A percentile compares a stretch with the other conserved stretches of the same genome.
These are phyloP conservation scores for Aleiodes testaceus DNA, from an alignment of 2,888 invertebrate genomes.

Conservation along the genomic window DNA sequence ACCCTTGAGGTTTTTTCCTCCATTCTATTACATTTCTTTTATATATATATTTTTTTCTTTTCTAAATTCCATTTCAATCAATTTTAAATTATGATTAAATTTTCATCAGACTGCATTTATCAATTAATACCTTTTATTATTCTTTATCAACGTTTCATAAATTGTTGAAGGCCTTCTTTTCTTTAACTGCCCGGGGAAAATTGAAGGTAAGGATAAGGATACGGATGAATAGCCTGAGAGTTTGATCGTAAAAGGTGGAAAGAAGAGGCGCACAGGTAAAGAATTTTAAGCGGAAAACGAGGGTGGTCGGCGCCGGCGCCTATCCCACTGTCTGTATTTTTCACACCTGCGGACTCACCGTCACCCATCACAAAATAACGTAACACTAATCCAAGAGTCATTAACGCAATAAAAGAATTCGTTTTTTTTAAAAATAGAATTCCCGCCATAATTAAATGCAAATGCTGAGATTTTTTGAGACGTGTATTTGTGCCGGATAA, in stretches of 20 bases:
- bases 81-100: neutral
- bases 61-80: neutral
- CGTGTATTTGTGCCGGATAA: too few relatives aligned
- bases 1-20: neutral
- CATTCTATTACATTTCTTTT: neutral
- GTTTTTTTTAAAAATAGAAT: too few relatives aligned
- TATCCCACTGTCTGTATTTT: constrained; percentile 45
- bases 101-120: neutral
- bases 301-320: constrained; percentile 40
- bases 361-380: constrained; percentile 24
- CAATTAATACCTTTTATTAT: neutral
- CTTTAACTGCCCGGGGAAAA: neutral
- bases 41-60: neutral
- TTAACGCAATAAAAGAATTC: too few relatives aligned
- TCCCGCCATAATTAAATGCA: too few relatives aligned
- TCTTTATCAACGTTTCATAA: neutral
- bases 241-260: constrained; percentile 30
- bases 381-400: constrained; percentile 32
- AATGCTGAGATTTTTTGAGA: too few relatives aligned
- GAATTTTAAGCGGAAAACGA: constrained; percentile 39
- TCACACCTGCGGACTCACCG: constrained; percentile 49
- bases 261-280: constrained; percentile 35
- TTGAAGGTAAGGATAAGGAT: constrained; percentile 13
- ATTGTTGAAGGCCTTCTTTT: too few relatives aligned
- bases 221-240: constrained; percentile 18